Conservation (phyloP, 1,140 invertebrate species). For the Centruroides vittatus region DNA sequence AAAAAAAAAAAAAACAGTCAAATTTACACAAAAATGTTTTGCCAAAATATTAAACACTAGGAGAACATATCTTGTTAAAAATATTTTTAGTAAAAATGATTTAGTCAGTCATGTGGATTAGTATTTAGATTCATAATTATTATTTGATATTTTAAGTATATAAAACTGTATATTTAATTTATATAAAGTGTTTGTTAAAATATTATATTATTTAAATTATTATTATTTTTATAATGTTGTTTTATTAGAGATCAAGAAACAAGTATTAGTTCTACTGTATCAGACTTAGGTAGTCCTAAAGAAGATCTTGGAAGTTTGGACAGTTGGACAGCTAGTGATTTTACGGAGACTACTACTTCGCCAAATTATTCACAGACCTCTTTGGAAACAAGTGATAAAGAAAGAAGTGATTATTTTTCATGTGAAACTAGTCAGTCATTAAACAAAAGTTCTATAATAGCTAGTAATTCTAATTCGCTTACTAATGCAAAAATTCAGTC, state of each 20-base stretch:
- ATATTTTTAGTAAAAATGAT: no score
- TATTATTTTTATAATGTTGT: no score
- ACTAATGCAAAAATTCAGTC: constrained; percentile 12
- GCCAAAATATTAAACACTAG: no score
- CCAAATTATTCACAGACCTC: constrained; percentile 3
- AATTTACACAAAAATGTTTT: no score
- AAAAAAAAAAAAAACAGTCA: no score
- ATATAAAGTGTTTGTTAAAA: no score
- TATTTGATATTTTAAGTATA: no score
- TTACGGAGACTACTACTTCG: constrained; percentile 7
- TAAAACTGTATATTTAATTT: no score
- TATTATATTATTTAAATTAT: no score
- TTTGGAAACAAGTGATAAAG: constrained; percentile 5
- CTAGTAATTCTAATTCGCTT: background rate
- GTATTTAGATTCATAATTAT: no score
- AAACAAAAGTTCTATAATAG: background rate
- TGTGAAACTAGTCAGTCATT: background rate
- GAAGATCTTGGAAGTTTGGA: constrained; percentile 15
- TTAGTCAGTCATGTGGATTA: no score
- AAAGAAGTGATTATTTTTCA: background rate
- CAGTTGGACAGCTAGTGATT: constrained; percentile 14
- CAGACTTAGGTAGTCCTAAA: constrained; percentile 15
- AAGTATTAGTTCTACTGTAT: constrained; percentile 15
- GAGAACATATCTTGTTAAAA: no score
- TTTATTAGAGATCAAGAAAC: background rate